Base-by-base conservation (phyloP, 1,140 invertebrate species). In the Drosophila tsacasi region DNA sequence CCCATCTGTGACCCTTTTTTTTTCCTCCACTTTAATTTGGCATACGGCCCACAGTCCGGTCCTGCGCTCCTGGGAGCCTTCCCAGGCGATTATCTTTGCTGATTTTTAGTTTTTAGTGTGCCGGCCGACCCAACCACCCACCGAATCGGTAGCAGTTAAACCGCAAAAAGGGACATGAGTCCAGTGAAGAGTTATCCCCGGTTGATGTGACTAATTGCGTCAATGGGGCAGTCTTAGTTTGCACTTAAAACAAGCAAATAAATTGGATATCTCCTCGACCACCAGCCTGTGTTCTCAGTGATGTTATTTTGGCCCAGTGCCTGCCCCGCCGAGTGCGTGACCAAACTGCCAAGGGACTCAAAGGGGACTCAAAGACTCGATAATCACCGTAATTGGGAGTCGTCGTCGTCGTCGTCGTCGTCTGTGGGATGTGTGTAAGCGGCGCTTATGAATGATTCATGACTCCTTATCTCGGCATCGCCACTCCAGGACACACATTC, bases 1-100 rank as follows among this genome's bases (percentile, higher is more conserved):
- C 17, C 78, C 13, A 82, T 78, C 81, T 69, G 73, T 82, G 80
- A 83, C 80, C 80, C 78, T 57, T 82, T 82, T 82, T 80, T 68
- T 57, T 13, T 5, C 2, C 3, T 5, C 8, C 42, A 73, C 63
- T 83, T 82, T 82, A 82, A 83, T 82, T 83, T 69, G 68, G 66
- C 4, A 30, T 12, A 49, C 23, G 23, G 15, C 23, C 0, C 10
- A 25, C 40, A 23, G 35, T 30, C 32, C 13, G 69, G 37, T 40
- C 73, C 50, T 64, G 42, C 27, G 49, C 71, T 62, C 74, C 73
- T 30, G 59, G 44, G 76, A 69, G 74, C 50, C 57, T 62, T 62
- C 42, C 50, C n/a, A 72, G 58, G 42, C 64, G 69, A 69, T 81
- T 80, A 76, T 81, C 40, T 61, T 57, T 46, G 72, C 40, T 66